Conservation (phyloP, 1,140 invertebrate species). For the Pomacea maculata region DNA sequence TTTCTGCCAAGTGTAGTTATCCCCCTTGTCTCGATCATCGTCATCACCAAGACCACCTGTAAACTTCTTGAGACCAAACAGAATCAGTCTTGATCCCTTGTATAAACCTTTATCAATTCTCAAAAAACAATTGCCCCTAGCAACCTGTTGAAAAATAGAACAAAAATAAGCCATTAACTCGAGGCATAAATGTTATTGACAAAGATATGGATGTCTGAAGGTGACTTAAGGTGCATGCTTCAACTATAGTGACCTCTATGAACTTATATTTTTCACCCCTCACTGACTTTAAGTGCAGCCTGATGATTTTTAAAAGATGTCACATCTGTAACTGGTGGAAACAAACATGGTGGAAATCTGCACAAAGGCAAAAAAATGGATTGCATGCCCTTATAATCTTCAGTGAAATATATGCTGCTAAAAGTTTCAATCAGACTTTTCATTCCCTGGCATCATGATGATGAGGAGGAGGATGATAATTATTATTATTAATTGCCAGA, state of each 20-base stretch:
- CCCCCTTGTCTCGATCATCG: constrained; percentile 62
- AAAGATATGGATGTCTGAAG: too few species aligned
- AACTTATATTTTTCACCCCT: too few species aligned
- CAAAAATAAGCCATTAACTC: constrained; percentile 1
- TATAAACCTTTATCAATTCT: constrained; percentile 45
- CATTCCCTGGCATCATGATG: too few species aligned
- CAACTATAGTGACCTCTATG: neutral
- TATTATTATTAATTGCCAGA: too few species aligned
- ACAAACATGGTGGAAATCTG: too few species aligned
- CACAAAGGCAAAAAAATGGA: too few species aligned
- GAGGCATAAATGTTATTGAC: too few species aligned
- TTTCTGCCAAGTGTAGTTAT: constrained; percentile 65
- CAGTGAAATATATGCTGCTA: too few species aligned
- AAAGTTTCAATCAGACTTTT: too few species aligned
- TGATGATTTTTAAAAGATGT: neutral
- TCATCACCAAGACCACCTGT: constrained; percentile 70
- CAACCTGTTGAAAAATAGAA: constrained; percentile 52
- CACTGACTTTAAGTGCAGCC: neutral
- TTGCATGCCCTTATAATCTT: too few species aligned
- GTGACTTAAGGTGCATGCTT: neutral
- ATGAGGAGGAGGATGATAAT: too few species aligned
- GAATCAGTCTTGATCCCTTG: constrained; percentile 54
- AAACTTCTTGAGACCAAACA: constrained; percentile 69
- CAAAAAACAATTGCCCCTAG: constrained; percentile 66
- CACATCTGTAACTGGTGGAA: too few species aligned